Conservation (phyloP, 2,888 invertebrate genomes). For the Parnassius orleans region DNA sequence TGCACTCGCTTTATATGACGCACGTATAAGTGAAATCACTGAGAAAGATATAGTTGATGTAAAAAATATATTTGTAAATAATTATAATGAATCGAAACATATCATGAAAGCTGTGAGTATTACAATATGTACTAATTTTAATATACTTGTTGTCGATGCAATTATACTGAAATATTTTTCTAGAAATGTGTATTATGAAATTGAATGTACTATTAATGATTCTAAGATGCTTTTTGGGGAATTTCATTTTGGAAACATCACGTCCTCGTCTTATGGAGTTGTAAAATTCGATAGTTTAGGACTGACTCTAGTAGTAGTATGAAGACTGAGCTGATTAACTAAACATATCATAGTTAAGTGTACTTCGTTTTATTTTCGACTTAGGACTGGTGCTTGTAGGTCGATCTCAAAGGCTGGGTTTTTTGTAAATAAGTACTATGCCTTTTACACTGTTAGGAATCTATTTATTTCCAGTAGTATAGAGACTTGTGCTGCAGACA, state of each 20-base stretch:
- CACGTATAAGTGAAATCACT: conserved; percentile 63
- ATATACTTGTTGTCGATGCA: conserved; percentile 74
- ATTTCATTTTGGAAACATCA: conserved; percentile 72
- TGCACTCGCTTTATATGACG: conserved; percentile 73
- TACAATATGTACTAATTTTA: conserved; percentile 78
- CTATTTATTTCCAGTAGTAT: conserved; percentile 40
- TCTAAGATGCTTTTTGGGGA: conserved; percentile 72
- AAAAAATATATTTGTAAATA: conserved; percentile 67
- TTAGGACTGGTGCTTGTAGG: conserved; percentile 81
- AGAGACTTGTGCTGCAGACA: conserved; percentile 42
- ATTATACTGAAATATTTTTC: conserved; percentile 80
- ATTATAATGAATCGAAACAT: conserved; percentile 71
- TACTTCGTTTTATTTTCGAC: conserved; percentile 74
- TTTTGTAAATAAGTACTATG: conserved; percentile 73
- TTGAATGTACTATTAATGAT: conserved; percentile 65
- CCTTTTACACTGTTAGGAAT: conserved; percentile 71
- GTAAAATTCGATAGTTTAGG: conserved; percentile 77
- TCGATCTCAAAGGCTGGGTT: conserved; percentile 80
- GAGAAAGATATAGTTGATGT: conserved; percentile 50
- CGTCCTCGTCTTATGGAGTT: conserved; percentile 80
- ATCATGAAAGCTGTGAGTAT: conserved; percentile 79
- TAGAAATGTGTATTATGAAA: conserved; percentile 77
- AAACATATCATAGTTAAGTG: conserved; percentile 76
- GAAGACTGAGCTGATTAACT: conserved; percentile 77
- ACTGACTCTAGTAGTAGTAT: conserved; percentile 77